Evolutionary conservation across 2,888 invertebrate genomes (phyloP).

Genomic region (Pristionchus entomophagus): DNA sequence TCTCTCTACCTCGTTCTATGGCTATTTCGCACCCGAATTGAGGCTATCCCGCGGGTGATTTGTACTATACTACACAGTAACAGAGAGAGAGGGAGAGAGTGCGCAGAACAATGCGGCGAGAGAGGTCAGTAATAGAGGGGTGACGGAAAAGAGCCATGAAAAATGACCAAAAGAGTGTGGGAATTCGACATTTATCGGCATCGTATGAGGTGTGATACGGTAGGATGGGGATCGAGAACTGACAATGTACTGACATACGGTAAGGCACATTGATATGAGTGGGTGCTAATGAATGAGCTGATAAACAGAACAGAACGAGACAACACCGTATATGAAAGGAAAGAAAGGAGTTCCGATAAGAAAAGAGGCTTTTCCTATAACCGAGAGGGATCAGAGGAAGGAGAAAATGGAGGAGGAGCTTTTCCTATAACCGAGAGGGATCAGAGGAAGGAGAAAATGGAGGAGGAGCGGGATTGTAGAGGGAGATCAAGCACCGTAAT

Average conservation of each 20-base stretch:
- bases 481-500: slow-evolving; percentile 34
- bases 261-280: slow-evolving; percentile 14
- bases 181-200: background rate
- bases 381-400: background rate
- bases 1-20: slow-evolving; percentile 8
- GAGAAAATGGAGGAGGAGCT: background rate
- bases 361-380: background rate
- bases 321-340: background rate
- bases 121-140: background rate
- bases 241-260: slow-evolving; percentile 9
- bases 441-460: background rate
- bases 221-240: background rate
- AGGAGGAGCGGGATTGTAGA: background rate
- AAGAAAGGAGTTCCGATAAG: background rate
- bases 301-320: background rate
- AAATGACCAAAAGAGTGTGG: background rate
- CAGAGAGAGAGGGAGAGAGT: slow-evolving; percentile 6
- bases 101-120: background rate
- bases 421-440: background rate
- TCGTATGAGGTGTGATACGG: background rate
- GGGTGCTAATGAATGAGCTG: background rate
- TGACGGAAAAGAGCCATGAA: background rate
- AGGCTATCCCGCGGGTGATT: background rate
- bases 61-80: background rate
- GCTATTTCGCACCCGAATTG: slow-evolving; percentile 15